Conservation (phyloP, 2,113 vertebrate species). For the Mesoclemmys tuberculata region DNA sequence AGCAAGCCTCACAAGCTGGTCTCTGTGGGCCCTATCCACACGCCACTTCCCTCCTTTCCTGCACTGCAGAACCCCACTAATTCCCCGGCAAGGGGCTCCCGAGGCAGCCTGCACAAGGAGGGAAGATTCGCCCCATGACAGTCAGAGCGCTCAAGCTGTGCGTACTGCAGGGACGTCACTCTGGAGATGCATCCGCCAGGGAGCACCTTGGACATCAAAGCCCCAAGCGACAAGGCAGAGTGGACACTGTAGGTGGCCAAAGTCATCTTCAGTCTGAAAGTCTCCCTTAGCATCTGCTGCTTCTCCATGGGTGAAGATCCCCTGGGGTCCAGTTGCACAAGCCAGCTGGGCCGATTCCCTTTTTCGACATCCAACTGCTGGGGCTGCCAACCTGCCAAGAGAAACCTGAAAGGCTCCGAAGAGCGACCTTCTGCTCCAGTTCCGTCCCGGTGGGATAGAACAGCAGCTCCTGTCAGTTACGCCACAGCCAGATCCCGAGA, state of each 20-base stretch:
- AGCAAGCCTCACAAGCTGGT: not conserved
- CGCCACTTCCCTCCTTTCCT: not conserved
- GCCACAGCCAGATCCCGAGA: too few species aligned
- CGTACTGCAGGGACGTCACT: not conserved
- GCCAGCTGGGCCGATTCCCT: not conserved
- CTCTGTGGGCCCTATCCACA: not conserved
- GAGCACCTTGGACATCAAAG: not conserved
- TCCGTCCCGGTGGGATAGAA: too few species aligned
- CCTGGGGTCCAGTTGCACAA: not conserved
- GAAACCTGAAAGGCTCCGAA: not conserved
- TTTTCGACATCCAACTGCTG: not conserved
- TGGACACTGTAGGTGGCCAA: not conserved
- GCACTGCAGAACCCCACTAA: not conserved
- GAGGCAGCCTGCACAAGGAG: not conserved
- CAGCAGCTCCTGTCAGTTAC: too few species aligned
- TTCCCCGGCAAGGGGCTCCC: not conserved
- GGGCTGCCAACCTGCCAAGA: not conserved
- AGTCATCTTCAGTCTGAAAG: not conserved
- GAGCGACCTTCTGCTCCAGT: too few species aligned
- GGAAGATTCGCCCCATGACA: not conserved
- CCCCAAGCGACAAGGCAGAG: not conserved
- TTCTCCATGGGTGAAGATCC: not conserved
- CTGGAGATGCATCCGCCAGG: not conserved
- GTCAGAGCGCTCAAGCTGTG: not conserved
- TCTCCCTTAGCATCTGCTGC: not conserved